Conservation (phyloP, 2,888 invertebrate genomes). For the Platycnemis pennipes region DNA sequence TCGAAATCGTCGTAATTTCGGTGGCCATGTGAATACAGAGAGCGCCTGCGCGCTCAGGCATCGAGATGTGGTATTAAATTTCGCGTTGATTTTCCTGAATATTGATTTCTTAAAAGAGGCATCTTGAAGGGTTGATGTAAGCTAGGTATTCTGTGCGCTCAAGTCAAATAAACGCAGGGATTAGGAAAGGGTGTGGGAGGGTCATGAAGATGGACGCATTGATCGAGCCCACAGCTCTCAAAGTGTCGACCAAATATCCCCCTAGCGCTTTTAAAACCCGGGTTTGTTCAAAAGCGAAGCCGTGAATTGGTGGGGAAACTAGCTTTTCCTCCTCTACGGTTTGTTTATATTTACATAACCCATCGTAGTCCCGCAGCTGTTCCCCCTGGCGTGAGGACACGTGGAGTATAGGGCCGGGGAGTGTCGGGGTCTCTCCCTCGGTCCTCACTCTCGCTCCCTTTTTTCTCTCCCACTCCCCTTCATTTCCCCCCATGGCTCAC, state of each 20-base stretch:
- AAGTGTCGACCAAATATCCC: neutral
- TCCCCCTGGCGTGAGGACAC: neutral
- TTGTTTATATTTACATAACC: constrained; percentile 36
- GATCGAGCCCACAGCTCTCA: neutral
- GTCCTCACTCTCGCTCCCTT: neutral
- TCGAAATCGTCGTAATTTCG: too few species aligned
- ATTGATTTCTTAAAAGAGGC: neutral
- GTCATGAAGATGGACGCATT: neutral
- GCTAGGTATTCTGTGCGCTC: neutral
- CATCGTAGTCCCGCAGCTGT: constrained; percentile 35
- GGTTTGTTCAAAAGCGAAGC: constrained; percentile 20
- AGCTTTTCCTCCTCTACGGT: neutral
- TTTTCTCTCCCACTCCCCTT: neutral
- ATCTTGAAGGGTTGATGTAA: neutral
- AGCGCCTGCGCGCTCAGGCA: neutral
- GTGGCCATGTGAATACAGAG: too few species aligned
- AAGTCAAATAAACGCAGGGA: neutral
- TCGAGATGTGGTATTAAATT: neutral
- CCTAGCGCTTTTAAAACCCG: neutral
- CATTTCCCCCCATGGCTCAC: neutral
- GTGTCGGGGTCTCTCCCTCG: neutral
- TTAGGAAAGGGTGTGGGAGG: neutral
- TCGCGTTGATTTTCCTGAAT: neutral
- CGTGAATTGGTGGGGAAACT: constrained; percentile 10
- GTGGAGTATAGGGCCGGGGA: neutral